Evolutionary conservation across 2,797 vertebrate species (phyloP), one percentile per base, ranked within the genome.

Genomic region (Diglossa cyanea): DNA sequence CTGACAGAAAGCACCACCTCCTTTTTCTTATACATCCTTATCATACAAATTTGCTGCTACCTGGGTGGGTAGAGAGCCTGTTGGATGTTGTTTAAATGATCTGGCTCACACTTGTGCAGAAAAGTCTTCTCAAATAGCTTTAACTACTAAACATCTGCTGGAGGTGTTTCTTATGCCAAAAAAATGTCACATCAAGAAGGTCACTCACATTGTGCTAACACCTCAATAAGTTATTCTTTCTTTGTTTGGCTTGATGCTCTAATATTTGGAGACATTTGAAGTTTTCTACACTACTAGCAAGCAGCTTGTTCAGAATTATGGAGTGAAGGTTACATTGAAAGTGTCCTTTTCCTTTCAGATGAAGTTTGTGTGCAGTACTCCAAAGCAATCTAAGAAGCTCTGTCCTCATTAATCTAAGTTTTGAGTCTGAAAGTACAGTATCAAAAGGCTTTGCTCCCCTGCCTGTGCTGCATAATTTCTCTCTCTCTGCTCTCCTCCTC

Each of bases 321-420:
- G 73, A 77, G 45, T 85, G 88, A 96, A 96, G 73, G 89, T 94
- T 94, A 96, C 67, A 91, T 53, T 96, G 87, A 93, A 79, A 70
- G 45, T 30, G 75, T 94, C 79, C 87, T 95, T 95, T 74, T 80
- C 81, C 83, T 58, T 90, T 92, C 77, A 86, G 67, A 74, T 68
- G 80, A 91, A 88, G 77, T 88, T 95, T 81, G 60, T 19, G 33
- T 70, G 60, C 84, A 61, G 65, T 60, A 89, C 75, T 95, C 90
- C 73, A 94, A 94, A 79, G 73, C 75, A 58, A 65, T 58, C 57
- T 44, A 74, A 88, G 90, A 75, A 89, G 58, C 28, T 92, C 66
- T 51, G 50, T 65, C 79, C 82, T 86, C 74, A 68, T 88, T 94
- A 85, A 90, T 84, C 53, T 88, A 68, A 70, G 51, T 79, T 85